phyloP scores from a whole-genome alignment of 1,140 invertebrate species.

The Portunus trituberculatus region DNA sequence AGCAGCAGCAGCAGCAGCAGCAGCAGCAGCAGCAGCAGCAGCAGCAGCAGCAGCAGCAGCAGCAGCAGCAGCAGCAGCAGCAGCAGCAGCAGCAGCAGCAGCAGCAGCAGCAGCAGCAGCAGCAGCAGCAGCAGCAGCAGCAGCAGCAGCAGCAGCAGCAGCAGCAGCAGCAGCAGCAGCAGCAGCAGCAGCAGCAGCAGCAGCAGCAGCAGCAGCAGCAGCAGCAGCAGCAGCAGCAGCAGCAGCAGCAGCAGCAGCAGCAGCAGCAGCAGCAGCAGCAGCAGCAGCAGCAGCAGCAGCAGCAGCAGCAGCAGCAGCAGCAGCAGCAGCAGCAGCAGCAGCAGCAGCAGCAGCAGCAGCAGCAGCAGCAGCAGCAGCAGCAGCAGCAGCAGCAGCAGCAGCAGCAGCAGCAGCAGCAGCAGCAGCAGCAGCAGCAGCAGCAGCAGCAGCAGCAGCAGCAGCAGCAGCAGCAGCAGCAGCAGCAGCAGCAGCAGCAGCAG shows the following conservation, averaged over 20 bases:
- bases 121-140: neutral
- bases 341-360: conserved; percentile 15
- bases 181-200: conserved; percentile 15
- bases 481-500: conserved; percentile 12
- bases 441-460: conserved; percentile 15
- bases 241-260: conserved; percentile 14
- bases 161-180: conserved; percentile 14
- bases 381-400: conserved; percentile 15
- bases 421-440: conserved; percentile 13
- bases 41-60: conserved; percentile 15
- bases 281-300: conserved; percentile 14
- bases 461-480: conserved; percentile 14
- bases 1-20: conserved; percentile 15
- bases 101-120: conserved; percentile 15
- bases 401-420: conserved; percentile 12
- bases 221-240: neutral
- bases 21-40: conserved; percentile 16
- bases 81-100: conserved; percentile 16
- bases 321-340: conserved; percentile 14
- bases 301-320: conserved; percentile 16
- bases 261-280: conserved; percentile 13
- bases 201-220: conserved; percentile 14
- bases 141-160: neutral
- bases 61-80: conserved; percentile 15
- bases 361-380: conserved; percentile 14